Evolutionary conservation across 2,888 invertebrate genomes (phyloP), one percentile per base, ranked within the genome.

Genomic region (Taphrorychus bicolor): DNA sequence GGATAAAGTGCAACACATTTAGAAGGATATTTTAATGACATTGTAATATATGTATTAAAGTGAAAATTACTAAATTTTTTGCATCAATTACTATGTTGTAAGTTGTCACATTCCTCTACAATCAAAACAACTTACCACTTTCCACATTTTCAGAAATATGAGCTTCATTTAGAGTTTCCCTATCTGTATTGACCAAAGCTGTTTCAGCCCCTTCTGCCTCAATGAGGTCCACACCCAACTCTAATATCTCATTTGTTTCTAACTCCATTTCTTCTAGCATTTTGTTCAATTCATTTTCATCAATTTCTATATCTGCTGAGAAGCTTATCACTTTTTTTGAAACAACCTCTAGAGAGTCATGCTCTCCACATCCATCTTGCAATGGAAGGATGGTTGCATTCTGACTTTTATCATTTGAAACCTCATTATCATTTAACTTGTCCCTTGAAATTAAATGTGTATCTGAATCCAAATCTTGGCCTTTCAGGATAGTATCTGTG

Each of bases 241-340:
- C 19, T 3, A 22, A 24, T 19, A 7, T 16, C 51, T 59, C 56
- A 32, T 56, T 52, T 40, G 49, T 80, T 18, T 77, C 72, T 66
- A 77, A 69, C 69, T 82, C 83, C 22, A 83, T 71, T 57, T 79
- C 76, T 41, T 81, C 79, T 45, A 81, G 72, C 73, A 81, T 80
- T 54, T 80, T 73, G 59, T 80, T 77, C 21, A 82, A 70, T 67
- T 81, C 80, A 7, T 73, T 73, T 51, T 82, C 82, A 72, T 82
- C 80, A 9, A 83, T 66, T 59, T 80, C 77, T 9, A 80, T 68
- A 45, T 77, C 72, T 42, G 76, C 73, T 45, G 76, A 75, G 72
- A 82, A 81, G 11, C 79, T 77, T 40, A 80, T 49, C 54, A 5
- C 49, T 32, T 32, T 32, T 3, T 32, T 7, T 11, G 1, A 11